Conservation (phyloP, 1,140 invertebrate genomes). For the Drosophila micromelanica region DNA sequence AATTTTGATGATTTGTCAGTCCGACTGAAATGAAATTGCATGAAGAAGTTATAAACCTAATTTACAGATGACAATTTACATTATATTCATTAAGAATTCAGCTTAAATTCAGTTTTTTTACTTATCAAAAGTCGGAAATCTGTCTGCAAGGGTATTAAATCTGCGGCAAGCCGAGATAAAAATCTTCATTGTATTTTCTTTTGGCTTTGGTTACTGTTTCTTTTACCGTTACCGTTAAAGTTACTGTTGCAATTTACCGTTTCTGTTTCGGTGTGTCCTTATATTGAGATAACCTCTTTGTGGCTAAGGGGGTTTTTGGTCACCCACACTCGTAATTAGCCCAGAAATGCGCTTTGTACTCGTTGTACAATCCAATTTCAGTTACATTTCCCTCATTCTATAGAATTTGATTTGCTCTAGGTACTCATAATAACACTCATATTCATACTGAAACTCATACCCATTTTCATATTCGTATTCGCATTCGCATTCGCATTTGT, state of each 20-base stretch:
- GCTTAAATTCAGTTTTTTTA: too few relatives aligned
- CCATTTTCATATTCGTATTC: background rate
- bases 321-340: slow-evolving; percentile 32
- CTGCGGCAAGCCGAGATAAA: background rate
- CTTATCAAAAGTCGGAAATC: too few relatives aligned
- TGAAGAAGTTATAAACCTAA: too few relatives aligned
- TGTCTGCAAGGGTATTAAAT: background rate
- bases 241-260: background rate
- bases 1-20: background rate
- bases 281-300: slow-evolving; percentile 26
- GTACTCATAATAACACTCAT: slow-evolving; percentile 10
- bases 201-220: slow-evolving; percentile 16
- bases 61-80: too few relatives aligned
- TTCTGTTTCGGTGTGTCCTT: slow-evolving; percentile 30
- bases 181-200: slow-evolving; percentile 2
- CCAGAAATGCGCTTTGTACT: slow-evolving; percentile 54
- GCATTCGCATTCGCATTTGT: slow-evolving; percentile 7
- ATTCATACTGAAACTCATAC: slow-evolving; percentile 6
- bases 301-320: slow-evolving; percentile 38
- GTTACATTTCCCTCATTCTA: slow-evolving; percentile 24
- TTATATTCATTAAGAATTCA: too few relatives aligned
- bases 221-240: background rate
- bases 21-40: background rate
- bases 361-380: slow-evolving; percentile 46
- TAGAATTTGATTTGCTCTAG: slow-evolving; percentile 37